Percentiles rank a stretch among this genome's conserved stretches.
phyloP scores from a whole-genome alignment of 1,140 invertebrate species.

The Calliopsis andreniformis region DNA sequence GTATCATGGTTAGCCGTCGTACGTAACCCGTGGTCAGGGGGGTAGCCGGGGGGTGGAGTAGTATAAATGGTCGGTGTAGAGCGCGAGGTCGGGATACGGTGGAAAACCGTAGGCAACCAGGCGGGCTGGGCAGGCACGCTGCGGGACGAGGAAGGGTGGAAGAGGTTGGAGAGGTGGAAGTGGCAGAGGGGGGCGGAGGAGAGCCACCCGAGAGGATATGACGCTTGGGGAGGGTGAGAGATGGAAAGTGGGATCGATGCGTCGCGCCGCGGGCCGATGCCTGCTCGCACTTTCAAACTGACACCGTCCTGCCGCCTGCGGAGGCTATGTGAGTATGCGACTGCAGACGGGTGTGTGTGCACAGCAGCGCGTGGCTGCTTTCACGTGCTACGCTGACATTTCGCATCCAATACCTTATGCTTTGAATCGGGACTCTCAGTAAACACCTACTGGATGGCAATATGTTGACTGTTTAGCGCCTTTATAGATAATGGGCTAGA shows the following conservation, averaged over 20 bases:
- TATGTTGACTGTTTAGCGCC: slow-evolving; percentile 34
- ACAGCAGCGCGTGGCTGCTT: neutral
- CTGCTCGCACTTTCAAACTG: slow-evolving; percentile 73
- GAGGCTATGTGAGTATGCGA: neutral
- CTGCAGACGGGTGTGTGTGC: neutral
- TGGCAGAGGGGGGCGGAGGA: slow-evolving; percentile 31
- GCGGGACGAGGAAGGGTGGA: neutral
- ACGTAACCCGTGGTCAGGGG: slow-evolving; percentile 58
- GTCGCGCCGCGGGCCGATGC: slow-evolving; percentile 78
- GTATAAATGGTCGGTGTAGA: slow-evolving; percentile 68
- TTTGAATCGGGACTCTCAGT: slow-evolving; percentile 26
- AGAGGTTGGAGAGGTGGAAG: slow-evolving; percentile 33
- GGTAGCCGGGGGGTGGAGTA: neutral
- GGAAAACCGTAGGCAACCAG: too few species aligned
- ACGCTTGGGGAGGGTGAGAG: slow-evolving; percentile 57
- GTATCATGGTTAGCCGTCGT: slow-evolving; percentile 77
- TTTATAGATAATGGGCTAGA: neutral
- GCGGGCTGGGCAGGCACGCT: too few species aligned
- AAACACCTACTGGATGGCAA: slow-evolving; percentile 8
- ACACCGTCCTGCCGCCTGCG: slow-evolving; percentile 53
- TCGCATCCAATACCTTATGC: slow-evolving; percentile 41
- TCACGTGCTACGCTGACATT: slow-evolving; percentile 26
- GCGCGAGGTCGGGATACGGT: slow-evolving; percentile 53
- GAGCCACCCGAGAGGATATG: slow-evolving; percentile 62
- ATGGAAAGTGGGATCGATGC: slow-evolving; percentile 75